Percentiles rank a stretch among this genome's conserved stretches.
Conservation (phyloP, 2,113 vertebrate species). For the Sapayoa aenigma region DNA sequence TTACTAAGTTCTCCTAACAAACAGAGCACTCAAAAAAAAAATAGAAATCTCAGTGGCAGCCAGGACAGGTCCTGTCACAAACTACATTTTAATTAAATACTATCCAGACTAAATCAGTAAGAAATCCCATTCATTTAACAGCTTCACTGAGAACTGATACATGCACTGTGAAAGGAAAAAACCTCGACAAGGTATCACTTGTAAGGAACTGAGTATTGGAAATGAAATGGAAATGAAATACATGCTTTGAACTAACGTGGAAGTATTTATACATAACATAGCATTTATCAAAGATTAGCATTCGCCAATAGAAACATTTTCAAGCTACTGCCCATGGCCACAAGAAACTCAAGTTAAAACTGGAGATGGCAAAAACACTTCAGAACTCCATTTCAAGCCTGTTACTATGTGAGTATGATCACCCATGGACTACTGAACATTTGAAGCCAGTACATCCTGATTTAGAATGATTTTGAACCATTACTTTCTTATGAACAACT, state of each 20-base stretch:
- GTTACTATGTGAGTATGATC: not conserved
- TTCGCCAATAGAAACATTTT: not conserved
- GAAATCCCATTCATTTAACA: not conserved
- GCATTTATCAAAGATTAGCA: not conserved
- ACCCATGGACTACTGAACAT: not conserved
- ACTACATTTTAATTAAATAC: slow-evolving; percentile 20
- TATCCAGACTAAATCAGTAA: not conserved
- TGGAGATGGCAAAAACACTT: not conserved
- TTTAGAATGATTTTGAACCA: not conserved
- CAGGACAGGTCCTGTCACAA: not conserved
- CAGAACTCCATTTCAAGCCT: not conserved
- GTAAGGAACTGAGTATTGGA: not conserved
- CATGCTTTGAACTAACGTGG: not conserved
- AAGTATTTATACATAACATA: not conserved
- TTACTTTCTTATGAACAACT: not conserved
- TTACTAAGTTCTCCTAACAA: slow-evolving; percentile 1
- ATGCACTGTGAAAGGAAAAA: not conserved
- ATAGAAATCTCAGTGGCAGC: not conserved
- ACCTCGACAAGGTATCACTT: not conserved
- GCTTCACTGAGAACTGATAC: not conserved
- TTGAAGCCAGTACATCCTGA: not conserved
- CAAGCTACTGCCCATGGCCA: not conserved
- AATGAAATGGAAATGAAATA: not conserved
- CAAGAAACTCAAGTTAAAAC: not conserved
- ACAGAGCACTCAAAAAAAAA: not conserved